phyloP scores from a whole-genome alignment of 2,888 invertebrate genomes.

The Synanthedon formicaeformis region DNA sequence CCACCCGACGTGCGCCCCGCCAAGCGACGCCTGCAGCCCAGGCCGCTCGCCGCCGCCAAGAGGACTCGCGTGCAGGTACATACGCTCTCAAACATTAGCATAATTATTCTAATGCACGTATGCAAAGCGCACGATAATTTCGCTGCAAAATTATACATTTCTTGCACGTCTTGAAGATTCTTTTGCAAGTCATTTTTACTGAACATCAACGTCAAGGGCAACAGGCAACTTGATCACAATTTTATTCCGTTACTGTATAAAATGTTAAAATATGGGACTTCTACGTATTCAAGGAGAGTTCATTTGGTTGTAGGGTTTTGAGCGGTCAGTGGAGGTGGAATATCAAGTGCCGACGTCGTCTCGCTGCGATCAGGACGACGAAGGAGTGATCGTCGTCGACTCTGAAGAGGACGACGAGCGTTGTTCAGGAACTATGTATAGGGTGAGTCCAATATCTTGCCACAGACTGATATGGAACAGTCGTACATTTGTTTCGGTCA shows the following conservation, averaged over 20 bases:
- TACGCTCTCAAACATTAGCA: neutral
- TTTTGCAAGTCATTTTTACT: too few species aligned
- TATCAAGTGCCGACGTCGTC: constrained; percentile 89
- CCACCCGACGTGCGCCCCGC: constrained; percentile 46
- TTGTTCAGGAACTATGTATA: constrained; percentile 69
- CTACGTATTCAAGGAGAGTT: too few species aligned
- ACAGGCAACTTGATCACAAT: too few species aligned
- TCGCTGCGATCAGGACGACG: constrained; percentile 87
- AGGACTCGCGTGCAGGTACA: constrained; percentile 66
- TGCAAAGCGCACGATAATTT: too few species aligned
- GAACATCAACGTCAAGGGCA: too few species aligned
- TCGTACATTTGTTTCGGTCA: neutral
- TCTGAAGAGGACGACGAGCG: constrained; percentile 82
- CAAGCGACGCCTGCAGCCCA: constrained; percentile 49
- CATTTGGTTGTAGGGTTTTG: constrained; percentile 52
- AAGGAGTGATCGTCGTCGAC: constrained; percentile 81
- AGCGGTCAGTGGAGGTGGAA: constrained; percentile 78
- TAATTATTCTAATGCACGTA: neutral
- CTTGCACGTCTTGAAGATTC: too few species aligned
- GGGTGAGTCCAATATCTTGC: constrained; percentile 24
- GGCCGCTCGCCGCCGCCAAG: constrained; percentile 60
- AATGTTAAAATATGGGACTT: too few species aligned
- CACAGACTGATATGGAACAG: neutral
- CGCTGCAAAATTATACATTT: too few species aligned
- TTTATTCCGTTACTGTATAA: too few species aligned